Percentiles rank a stretch among this genome's conserved stretches.
These are phyloP conservation scores for Anhinga anhinga DNA, from an alignment of 2,113 vertebrate genomes.

Conservation along the genomic window DNA sequence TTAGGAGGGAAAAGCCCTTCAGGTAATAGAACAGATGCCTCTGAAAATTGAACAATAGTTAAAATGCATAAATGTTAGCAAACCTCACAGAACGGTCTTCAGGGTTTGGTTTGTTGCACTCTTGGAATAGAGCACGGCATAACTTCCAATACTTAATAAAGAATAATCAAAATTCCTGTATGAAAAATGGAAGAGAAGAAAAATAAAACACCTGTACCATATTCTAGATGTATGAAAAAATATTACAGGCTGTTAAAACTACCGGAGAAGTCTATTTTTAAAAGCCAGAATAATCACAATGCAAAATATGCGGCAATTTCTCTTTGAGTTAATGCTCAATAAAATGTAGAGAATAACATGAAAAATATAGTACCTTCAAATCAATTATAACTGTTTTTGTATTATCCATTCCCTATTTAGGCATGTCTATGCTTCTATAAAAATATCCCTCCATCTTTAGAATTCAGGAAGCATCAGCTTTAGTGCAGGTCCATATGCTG, in stretches of 20 bases:
- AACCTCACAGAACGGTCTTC: background rate
- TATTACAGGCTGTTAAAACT: background rate
- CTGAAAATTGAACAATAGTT: background rate
- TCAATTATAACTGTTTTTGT: background rate
- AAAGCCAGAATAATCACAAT: background rate
- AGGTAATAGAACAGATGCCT: background rate
- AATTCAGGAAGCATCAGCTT: background rate
- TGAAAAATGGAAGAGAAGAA: background rate
- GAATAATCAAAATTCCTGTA: background rate
- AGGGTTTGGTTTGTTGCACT: background rate
- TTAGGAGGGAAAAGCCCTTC: background rate
- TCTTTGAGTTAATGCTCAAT: background rate
- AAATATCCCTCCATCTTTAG: background rate
- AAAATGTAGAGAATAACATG: background rate
- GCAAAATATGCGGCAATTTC: background rate
- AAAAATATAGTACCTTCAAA: background rate
- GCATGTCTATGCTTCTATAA: background rate
- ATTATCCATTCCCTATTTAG: background rate
- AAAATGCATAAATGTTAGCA: background rate
- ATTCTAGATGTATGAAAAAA: background rate
- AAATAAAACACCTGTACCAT: background rate
- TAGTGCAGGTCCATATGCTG: background rate
- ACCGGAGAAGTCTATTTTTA: background rate
- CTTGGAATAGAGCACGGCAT: background rate
- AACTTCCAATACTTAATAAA: background rate